Base-by-base conservation (phyloP, 2,797 vertebrate genomes). In the Otus scops region DNA sequence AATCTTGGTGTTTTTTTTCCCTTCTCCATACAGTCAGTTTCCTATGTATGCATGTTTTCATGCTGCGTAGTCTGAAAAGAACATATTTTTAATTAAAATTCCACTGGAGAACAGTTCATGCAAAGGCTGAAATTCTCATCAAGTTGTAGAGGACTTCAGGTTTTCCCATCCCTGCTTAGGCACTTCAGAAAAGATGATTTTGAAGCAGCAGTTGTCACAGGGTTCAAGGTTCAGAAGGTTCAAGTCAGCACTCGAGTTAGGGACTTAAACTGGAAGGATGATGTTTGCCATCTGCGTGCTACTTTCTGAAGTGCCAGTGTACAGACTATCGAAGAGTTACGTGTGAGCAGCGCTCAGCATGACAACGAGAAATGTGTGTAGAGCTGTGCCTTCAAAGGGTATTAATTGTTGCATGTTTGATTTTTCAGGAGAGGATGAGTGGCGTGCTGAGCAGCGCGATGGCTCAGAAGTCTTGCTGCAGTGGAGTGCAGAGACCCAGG, bases 361-460 rank as follows among this genome's bases (percentile, higher is more conserved):
- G 65, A 61, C 1, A 1, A 1, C 0, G 2, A 43, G 30, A 39
- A 69, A 14, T 12, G 30, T 32, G 50, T 48, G n/a, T 51, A 48
- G 50, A 60, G 41, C 61, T 70, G 0, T 0, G 0, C 63, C 45
- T 74, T 30, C 27, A 16, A 22, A 22, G 53, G 43, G 9, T 32
- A 2, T 68, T 94, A 51, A 84, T 83, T 43, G 30, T 77, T 69
- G 11, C 34, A 7, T 0, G 0, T 83, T 39, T 95, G n/a, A 8
- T 65, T 81, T 83, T 95, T 34, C 90, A 99, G 99, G 97, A 92
- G 97, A 98, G 26, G 99, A 99, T 0, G 98, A 97, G 78, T 99
- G 99, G 99, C 98, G 10, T 6, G 99, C 98, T 7, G 98, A 99
- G 91, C 98, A 99, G 93, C 98, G 98, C 0, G 99, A 99, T 3